Evolutionary conservation across 2,888 invertebrate species (phyloP).

Genomic region (Cephus nigrinus): DNA sequence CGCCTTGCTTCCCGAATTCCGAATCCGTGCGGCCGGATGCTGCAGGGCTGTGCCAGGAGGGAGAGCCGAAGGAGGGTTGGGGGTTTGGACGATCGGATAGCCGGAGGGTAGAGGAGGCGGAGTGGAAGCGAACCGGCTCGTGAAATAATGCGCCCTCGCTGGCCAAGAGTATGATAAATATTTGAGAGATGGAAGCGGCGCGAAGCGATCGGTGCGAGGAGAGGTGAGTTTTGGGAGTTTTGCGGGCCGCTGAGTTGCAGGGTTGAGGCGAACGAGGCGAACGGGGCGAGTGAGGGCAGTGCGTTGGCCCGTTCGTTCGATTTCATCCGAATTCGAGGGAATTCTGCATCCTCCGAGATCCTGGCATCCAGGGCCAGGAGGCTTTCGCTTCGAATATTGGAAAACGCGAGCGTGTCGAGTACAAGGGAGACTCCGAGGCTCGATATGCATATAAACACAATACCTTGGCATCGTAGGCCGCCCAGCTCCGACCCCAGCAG

Average conservation of each 20-base stretch:
- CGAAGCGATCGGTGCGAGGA: neutral
- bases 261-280: no score
- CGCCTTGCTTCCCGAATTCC: no score
- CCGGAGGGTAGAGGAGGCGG: neutral
- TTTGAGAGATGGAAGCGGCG: conserved; percentile 30
- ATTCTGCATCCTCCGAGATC: conserved; percentile 31
- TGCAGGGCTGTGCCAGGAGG: neutral
- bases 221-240: conserved; percentile 25
- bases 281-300: neutral
- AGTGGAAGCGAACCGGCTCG: neutral
- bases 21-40: no score
- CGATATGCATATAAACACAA: conserved; percentile 66
- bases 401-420: conserved; percentile 59
- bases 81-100: conserved; percentile 14
- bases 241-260: conserved; percentile 5
- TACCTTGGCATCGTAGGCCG: conserved; percentile 50
- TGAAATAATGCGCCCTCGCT: conserved; percentile 5
- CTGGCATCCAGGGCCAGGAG: conserved; percentile 40
- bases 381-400: conserved; percentile 64
- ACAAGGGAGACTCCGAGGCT: conserved; percentile 52
- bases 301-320: conserved; percentile 50
- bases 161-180: conserved; percentile 61
- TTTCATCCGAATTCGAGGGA: conserved; percentile 64
- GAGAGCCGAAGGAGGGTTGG: conserved; percentile 7
- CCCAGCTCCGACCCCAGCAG: neutral